A percentile compares a stretch with the other conserved stretches of the same genome.
Conservation (phyloP, 1,140 invertebrate species). For the Drosophila auraria region DNA sequence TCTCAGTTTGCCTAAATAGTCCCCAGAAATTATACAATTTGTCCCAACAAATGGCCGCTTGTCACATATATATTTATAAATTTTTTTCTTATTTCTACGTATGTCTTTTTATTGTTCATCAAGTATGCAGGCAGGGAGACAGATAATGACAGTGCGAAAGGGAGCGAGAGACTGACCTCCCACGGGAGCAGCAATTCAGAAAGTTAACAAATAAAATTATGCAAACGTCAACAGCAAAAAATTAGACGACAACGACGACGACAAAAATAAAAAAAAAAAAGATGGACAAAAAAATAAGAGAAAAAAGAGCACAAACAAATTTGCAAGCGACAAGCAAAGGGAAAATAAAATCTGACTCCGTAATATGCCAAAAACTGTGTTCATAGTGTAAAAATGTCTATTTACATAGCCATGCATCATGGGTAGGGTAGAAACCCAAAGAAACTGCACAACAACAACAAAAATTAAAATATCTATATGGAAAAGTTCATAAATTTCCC, state of each 20-base stretch:
- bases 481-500: constrained; percentile 78
- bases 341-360: constrained; percentile 51
- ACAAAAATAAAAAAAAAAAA: constrained; percentile 1
- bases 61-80: background rate
- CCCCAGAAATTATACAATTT: constrained; percentile 30
- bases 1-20: background rate
- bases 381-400: constrained; percentile 80
- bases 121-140: constrained; percentile 32
- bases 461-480: constrained; percentile 62
- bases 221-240: constrained; percentile 44
- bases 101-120: constrained; percentile 32
- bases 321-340: constrained; percentile 24
- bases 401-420: constrained; percentile 81
- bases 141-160: constrained; percentile 25
- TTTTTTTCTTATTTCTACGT: background rate
- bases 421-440: constrained; percentile 5
- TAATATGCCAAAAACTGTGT: constrained; percentile 74
- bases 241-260: too few relatives aligned
- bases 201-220: constrained; percentile 81
- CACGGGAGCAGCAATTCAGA: constrained; percentile 36
- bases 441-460: constrained; percentile 30
- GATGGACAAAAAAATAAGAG: background rate
- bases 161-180: background rate
- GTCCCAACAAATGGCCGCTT: constrained; percentile 7
- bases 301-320: constrained; percentile 39